Base-by-base conservation (phyloP, 1,140 invertebrate species). In the Andricus grossulariae region DNA sequence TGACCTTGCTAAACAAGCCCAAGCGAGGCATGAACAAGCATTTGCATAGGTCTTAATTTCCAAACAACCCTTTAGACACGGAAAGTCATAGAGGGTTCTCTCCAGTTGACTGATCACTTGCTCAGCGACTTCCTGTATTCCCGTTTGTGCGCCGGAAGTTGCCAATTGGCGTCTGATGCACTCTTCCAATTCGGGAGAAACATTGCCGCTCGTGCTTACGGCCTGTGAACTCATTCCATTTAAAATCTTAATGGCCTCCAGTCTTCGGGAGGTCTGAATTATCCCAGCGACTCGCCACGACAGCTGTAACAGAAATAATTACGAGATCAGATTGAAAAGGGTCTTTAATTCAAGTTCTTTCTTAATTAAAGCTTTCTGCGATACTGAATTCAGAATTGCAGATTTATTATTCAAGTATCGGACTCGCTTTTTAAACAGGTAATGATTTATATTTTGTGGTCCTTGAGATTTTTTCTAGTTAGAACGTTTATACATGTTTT, bases 1-100 rank as follows among this genome's bases (percentile, higher is more conserved):
- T 15, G 87, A 82, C 87, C 93, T 90, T 90, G 93, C 87, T 92
- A 94, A 66, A 86, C 91, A 84, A 93, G 92, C 92, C 95, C 95
- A 96, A 1, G 95, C 94, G 11, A 95, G 83, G 50, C 92, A 90
- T 18, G 95, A 94, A 82, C 94, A 94, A 45, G 93, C 92, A 57
- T 92, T 85, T 7, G 95, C 93, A 84, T 95, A 96, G 54, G 92
- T 92, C 57, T 92, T 87, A 13, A 96, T 90, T 57, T 93, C 94
- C 19, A 21, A 71, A 80, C 76, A 72, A 13, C 88, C 86, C 84
- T 93, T 94, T 12, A 96, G 90, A 84, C 94, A 94, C 6, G 95
- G 95, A 86, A 96, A 96, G 87, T 96, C 95, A 84, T 95, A 95
- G 18, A 96, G 88, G 3, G 95, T 96, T 39, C 85, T 85, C 66